phyloP scores from a whole-genome alignment of 2,113 vertebrate species.

The Protomyctophum bolini region DNA sequence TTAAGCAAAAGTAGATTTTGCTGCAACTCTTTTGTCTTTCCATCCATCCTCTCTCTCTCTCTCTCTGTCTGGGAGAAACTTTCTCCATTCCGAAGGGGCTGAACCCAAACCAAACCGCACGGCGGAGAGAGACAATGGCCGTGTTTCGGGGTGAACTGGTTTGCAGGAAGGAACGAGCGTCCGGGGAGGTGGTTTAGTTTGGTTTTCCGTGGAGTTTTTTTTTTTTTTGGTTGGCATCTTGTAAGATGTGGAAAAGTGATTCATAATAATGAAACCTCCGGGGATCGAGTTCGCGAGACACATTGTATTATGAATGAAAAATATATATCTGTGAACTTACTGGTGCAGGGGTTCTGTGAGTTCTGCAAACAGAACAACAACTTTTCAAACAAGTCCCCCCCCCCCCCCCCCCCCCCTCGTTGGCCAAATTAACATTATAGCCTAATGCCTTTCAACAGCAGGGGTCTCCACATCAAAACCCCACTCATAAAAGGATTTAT shows the following conservation, averaged over 20 bases:
- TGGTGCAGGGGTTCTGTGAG: constrained; percentile 26
- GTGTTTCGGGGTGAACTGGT: constrained; percentile 29
- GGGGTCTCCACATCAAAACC: no score
- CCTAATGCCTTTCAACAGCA: no score
- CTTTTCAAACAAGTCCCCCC: no score
- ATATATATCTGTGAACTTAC: constrained; percentile 8
- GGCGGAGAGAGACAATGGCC: constrained; percentile 42
- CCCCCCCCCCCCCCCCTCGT: no score
- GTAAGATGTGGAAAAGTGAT: constrained; percentile 19
- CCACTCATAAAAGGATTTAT: no score
- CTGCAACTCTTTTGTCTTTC: constrained; percentile 53
- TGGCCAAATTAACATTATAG: no score
- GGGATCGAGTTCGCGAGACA: constrained; percentile 1
- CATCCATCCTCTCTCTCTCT: constrained; percentile 47
- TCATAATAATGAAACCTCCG: constrained; percentile 47
- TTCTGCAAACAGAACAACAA: no score
- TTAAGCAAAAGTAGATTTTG: constrained; percentile 76
- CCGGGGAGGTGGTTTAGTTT: constrained; percentile 26
- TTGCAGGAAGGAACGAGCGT: constrained; percentile 24
- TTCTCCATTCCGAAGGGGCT: constrained; percentile 44
- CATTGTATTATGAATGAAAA: constrained; percentile 38
- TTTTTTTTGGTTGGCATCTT: no score
- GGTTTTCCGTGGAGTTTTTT: not conserved
- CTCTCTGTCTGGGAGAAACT: constrained; percentile 46
- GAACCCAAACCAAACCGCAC: constrained; percentile 1